Evolutionary conservation across 2,797 vertebrate species (phyloP).

Genomic region (Phaenicophaeus curvirostris): DNA sequence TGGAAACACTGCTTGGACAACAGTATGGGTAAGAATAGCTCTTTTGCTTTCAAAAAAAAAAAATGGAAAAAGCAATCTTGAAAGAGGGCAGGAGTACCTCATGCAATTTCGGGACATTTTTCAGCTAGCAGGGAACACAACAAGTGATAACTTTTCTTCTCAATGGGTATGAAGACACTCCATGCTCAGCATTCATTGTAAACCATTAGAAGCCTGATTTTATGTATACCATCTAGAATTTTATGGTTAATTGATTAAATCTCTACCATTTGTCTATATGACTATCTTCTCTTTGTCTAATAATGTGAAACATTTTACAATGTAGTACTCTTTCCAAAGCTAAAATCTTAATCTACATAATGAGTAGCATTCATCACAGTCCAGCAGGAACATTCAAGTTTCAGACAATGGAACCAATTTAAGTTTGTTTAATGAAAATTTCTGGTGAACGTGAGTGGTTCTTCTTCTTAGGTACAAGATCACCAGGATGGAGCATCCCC

Average conservation of each 20-base stretch:
- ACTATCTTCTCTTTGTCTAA: conserved; percentile 21
- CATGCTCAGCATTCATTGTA: background rate
- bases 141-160: background rate
- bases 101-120: background rate
- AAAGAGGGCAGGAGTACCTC: background rate
- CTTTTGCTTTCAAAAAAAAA: background rate
- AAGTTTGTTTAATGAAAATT: conserved; percentile 48
- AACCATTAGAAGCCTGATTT: background rate
- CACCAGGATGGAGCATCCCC: background rate
- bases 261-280: conserved; percentile 37
- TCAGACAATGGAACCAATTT: conserved; percentile 31
- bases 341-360: conserved; percentile 57
- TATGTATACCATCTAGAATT: conserved; percentile 18
- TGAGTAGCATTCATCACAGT: conserved; percentile 58
- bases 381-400: background rate
- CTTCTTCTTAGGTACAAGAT: conserved; percentile 30
- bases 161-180: background rate
- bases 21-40: background rate
- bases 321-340: conserved; percentile 21
- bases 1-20: background rate
- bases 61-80: background rate
- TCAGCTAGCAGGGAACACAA: background rate
- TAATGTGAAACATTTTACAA: conserved; percentile 38
- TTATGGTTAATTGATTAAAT: conserved; percentile 52
- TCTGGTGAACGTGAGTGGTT: background rate